Evolutionary conservation across 2,888 invertebrate species (phyloP).

Genomic region (Ectobius pallidus): DNA sequence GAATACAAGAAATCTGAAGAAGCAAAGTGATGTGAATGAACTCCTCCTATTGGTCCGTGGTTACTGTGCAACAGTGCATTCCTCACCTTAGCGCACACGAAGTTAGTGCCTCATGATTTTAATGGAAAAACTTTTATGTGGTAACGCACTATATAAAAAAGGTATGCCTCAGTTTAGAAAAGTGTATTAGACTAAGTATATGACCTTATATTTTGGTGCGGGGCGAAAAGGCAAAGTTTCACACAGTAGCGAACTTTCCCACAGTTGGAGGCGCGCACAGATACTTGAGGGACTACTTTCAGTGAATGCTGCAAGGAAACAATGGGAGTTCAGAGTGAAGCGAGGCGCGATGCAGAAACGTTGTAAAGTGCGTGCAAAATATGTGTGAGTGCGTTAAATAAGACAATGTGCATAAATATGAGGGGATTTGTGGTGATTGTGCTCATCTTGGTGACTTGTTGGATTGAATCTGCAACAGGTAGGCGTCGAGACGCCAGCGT

Average conservation of each 20-base stretch:
- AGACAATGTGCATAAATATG: constrained; percentile 32
- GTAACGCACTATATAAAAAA: too few relatives aligned
- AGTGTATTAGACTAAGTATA: too few relatives aligned
- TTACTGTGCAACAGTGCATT: constrained; percentile 38
- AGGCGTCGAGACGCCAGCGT: not conserved
- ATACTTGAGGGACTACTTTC: constrained; percentile 57
- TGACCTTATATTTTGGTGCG: too few relatives aligned
- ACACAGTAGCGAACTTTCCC: constrained; percentile 44
- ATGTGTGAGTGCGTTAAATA: constrained; percentile 1
- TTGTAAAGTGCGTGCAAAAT: not conserved
- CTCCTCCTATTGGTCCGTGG: constrained; percentile 41
- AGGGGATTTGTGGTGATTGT: constrained; percentile 37
- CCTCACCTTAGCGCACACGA: constrained; percentile 33
- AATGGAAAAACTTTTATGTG: not conserved
- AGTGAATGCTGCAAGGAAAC: constrained; percentile 53
- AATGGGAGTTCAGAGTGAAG: constrained; percentile 49
- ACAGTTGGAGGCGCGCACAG: constrained; percentile 46
- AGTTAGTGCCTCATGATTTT: constrained; percentile 21
- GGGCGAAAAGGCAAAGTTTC: constrained; percentile 4
- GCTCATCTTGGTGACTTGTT: constrained; percentile 32
- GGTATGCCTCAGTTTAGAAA: too few relatives aligned
- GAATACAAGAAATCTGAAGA: too few relatives aligned
- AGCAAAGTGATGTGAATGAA: constrained; percentile 42
- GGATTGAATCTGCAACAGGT: constrained; percentile 36
- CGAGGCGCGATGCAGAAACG: constrained; percentile 25